Percentiles rank a stretch among this genome's conserved stretches.
Conservation (phyloP, 1,140 invertebrate genomes). For the Drosophila arizonae region DNA sequence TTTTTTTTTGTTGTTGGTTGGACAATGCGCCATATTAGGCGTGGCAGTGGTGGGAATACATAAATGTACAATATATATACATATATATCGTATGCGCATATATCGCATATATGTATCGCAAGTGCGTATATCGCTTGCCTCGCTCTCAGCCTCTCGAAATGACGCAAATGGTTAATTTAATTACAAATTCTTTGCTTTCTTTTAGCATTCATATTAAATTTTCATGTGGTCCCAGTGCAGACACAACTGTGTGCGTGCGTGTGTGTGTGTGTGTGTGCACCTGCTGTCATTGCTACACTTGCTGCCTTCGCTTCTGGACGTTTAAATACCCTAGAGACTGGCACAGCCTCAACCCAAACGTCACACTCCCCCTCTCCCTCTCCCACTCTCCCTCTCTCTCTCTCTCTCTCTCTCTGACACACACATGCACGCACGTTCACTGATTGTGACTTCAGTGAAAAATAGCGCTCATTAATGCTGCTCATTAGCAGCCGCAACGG, state of each 20-base stretch:
- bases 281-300: conserved; percentile 62
- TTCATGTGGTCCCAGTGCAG: conserved; percentile 41
- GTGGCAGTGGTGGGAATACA: background rate
- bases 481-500: conserved; percentile 74
- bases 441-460: conserved; percentile 78
- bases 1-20: background rate
- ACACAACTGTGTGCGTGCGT: background rate
- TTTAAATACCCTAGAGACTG: conserved; percentile 72
- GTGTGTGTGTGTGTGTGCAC: conserved; percentile 43
- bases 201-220: conserved; percentile 69
- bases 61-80: too few species aligned
- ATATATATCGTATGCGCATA: too few species aligned
- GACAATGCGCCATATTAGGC: background rate
- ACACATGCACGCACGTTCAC: conserved; percentile 23
- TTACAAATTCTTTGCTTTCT: conserved; percentile 78
- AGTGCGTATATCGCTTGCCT: too few species aligned
- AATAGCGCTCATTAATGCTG: conserved; percentile 79
- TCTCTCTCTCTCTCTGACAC: conserved; percentile 1
- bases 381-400: background rate
- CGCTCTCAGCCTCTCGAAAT: background rate
- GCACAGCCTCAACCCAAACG: conserved; percentile 1
- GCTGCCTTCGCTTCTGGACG: conserved; percentile 32
- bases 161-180: conserved; percentile 75
- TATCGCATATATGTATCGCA: background rate
- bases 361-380: too few species aligned